phyloP scores from a whole-genome alignment of 1,140 invertebrate genomes.

The Neodiprion lecontei region DNA sequence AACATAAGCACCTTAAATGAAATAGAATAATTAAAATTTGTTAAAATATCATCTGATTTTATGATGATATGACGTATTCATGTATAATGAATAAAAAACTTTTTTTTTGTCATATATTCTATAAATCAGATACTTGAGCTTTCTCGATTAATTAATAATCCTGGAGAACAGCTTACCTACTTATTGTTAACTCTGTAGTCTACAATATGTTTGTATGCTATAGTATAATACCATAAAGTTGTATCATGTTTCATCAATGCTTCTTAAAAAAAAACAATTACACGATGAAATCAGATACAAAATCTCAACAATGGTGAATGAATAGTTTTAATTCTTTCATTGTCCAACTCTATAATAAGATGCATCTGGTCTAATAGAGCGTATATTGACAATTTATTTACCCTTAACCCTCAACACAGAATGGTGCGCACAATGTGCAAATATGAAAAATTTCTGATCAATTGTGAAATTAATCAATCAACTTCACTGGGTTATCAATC shows the following conservation, averaged over 20 bases:
- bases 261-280: background rate
- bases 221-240: background rate
- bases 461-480: no score
- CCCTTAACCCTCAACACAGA: background rate
- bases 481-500: no score
- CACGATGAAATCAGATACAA: background rate
- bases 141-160: background rate
- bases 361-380: no score
- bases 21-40: background rate
- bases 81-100: background rate
- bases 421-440: no score
- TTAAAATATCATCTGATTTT: background rate
- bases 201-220: background rate
- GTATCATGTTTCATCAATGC: background rate
- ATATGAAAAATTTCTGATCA: no score
- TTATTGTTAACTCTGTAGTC: background rate
- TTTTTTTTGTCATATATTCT: background rate
- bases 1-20: conserved; percentile 9
- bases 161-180: background rate
- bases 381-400: background rate
- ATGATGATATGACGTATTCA: conserved; percentile 8
- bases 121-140: background rate
- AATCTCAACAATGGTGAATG: background rate
- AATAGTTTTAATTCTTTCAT: background rate
- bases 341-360: no score